A percentile compares a stretch with the other conserved stretches of the same genome.
phyloP scores from a whole-genome alignment of 2,888 invertebrate genomes.

The Allygus modestus region DNA sequence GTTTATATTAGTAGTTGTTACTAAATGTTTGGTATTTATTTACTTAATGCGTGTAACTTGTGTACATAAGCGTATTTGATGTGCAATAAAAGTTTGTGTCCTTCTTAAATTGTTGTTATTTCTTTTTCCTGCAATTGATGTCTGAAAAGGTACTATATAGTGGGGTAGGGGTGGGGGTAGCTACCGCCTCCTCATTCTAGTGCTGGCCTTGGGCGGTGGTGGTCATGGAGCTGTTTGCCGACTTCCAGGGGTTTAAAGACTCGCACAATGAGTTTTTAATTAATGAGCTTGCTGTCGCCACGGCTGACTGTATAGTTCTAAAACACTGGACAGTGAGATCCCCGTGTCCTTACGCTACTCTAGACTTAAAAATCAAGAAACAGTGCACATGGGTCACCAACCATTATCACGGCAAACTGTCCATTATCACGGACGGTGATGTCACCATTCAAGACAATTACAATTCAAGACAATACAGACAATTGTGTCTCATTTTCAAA shows the following conservation, averaged over 20 bases:
- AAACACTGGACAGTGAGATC: conserved; percentile 24
- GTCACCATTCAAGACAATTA: not conserved
- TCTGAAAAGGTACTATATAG: not conserved
- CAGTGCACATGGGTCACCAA: conserved; percentile 13
- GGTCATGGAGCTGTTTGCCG: conserved; percentile 1
- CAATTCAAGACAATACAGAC: not conserved
- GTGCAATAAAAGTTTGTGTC: not conserved
- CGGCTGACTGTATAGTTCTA: not conserved
- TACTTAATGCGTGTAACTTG: not conserved
- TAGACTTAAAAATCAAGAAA: not conserved
- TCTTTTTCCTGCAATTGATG: too few relatives aligned
- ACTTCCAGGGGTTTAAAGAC: conserved; percentile 22
- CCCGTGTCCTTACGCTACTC: not conserved
- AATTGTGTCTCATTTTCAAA: not conserved
- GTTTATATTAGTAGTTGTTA: not conserved
- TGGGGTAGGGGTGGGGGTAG: not conserved
- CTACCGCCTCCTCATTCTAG: not conserved
- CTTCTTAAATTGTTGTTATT: too few relatives aligned
- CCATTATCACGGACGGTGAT: not conserved
- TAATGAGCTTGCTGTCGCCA: not conserved
- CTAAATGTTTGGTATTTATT: not conserved
- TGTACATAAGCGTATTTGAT: not conserved
- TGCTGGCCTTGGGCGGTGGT: not conserved
- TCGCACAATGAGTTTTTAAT: not conserved
- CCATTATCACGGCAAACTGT: conserved; percentile 9